Conservation (phyloP, 1,140 invertebrate genomes). For the Pentalonia nigronervosa region DNA sequence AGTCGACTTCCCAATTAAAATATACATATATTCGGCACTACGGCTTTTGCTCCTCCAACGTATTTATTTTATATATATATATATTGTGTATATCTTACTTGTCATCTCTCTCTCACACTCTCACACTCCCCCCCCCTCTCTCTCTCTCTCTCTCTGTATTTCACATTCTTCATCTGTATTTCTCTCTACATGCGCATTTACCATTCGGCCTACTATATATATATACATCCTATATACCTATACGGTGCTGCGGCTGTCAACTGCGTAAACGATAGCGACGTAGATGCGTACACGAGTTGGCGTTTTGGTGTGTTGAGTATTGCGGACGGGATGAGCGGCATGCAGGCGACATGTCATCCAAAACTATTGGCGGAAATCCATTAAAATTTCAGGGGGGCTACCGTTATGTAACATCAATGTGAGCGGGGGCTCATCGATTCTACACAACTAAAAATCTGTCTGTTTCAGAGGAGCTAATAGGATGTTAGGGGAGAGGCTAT, state of each 20-base stretch:
- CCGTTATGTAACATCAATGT: too few species aligned
- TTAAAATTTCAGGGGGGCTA: too few species aligned
- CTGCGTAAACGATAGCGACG: neutral
- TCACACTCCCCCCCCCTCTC: neutral
- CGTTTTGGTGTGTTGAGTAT: neutral
- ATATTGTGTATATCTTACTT: conserved; percentile 10
- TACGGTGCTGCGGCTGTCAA: neutral
- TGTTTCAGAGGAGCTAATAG: too few species aligned
- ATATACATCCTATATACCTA: neutral
- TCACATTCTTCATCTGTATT: neutral
- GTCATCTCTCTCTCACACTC: neutral
- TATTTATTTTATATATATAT: neutral
- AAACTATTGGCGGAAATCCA: too few species aligned
- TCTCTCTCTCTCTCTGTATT: neutral
- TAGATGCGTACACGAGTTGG: neutral
- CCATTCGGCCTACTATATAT: too few species aligned
- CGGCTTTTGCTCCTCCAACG: neutral
- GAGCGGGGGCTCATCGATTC: too few species aligned
- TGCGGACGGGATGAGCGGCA: neutral
- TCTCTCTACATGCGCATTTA: neutral
- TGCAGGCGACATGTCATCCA: too few species aligned
- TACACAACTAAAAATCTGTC: too few species aligned
- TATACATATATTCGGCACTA: conserved; percentile 26
- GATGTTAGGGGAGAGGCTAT: too few species aligned
- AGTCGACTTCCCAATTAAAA: conserved; percentile 54